Base-by-base conservation (phyloP, 2,888 invertebrate species). In the Parnassius glacialis region DNA sequence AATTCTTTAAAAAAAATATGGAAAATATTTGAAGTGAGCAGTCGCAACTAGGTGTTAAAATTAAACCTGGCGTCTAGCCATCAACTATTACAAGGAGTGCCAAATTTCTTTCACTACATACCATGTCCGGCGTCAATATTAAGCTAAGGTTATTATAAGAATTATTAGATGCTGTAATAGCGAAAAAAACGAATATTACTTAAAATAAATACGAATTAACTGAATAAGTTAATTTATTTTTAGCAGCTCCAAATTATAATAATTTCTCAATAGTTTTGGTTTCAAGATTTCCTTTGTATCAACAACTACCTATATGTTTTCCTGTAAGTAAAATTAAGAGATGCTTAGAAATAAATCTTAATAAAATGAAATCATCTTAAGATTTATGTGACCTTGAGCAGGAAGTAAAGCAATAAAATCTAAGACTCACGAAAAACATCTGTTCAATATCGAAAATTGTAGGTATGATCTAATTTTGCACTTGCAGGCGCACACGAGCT, bases 51-150 rank as follows among this genome's bases (percentile, higher is more conserved):
- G 70, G 65, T 67, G 71, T 74, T 59, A 89, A 80, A 83, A 83
- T 80, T 80, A 84, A 70, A 68, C 57, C 78, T 90, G 90, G 89
- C 88, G 66, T 60, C 47, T 61, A 73, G 85, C 88, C 89, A 87
- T 75, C 66, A 66, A 67, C 79, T 85, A 84, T 84, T 83, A 85
- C 85, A 83, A 65, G 76, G 83, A 85, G 87, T 85, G 89, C 87
- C 89, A 89, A 89, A 84, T 84, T 79, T 83, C 79, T 83, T 72
- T 70, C 61, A 67, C 67, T 74, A 75, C 77, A 76, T 81, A 71
- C 83, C 82, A 73, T 80, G 74, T 75, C 74, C 73, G 79, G 79
- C 74, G 72, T 73, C 71, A 69, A 68, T 69, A 64, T 65, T 63
- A 63, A 62, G 59, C 58, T 12, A 51, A 7, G 7, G 7, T 34